Percentiles rank a stretch among this genome's conserved stretches.
Conservation (phyloP, 2,113 vertebrate genomes). For the Glaucomys volans region DNA sequence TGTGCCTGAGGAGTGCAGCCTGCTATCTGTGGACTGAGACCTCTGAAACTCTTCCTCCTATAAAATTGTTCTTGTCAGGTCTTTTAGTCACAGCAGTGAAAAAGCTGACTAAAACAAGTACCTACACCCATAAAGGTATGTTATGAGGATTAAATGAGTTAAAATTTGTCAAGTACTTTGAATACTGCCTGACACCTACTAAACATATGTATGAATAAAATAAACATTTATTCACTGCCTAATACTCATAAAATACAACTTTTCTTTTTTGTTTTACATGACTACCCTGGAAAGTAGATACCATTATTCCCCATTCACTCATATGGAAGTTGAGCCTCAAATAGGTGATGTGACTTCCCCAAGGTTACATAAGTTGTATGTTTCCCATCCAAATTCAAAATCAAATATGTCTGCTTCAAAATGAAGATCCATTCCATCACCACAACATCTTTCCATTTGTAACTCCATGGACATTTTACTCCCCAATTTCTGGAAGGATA, state of each 20-base stretch:
- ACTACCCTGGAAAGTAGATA: background rate
- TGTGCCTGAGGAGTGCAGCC: no score
- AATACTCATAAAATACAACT: background rate
- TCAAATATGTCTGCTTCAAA: background rate
- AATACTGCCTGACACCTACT: background rate
- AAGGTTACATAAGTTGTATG: background rate
- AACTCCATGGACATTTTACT: background rate
- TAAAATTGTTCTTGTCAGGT: no score
- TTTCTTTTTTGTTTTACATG: background rate
- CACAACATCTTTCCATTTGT: background rate
- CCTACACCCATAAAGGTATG: no score
- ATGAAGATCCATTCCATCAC: background rate
- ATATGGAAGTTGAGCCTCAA: slow-evolving; percentile 3
- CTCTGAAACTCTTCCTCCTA: no score
- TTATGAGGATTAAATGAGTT: no score
- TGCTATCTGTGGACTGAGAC: no score
- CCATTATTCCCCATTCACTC: background rate
- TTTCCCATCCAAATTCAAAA: slow-evolving; percentile 49
- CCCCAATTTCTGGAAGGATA: background rate
- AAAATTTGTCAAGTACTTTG: background rate
- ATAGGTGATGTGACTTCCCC: background rate
- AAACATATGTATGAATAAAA: background rate
- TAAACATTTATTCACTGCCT: background rate
- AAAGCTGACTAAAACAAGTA: no score
- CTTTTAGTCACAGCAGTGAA: no score